Conservation (phyloP, 2,888 invertebrate species). For the Cerastis rubricosa region DNA sequence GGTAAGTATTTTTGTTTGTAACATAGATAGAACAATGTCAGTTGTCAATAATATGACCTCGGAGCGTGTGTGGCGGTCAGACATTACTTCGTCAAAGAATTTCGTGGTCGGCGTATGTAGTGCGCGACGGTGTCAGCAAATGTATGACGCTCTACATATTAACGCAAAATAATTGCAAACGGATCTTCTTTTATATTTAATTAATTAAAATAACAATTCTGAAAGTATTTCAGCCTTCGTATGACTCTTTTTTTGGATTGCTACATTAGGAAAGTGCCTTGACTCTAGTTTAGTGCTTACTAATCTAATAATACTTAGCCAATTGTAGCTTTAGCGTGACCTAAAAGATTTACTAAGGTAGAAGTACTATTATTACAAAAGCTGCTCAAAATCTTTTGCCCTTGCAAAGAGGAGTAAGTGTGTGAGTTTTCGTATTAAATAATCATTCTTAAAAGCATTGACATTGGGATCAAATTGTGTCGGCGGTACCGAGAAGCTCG, state of each 20-base stretch:
- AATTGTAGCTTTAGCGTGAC: constrained; percentile 58
- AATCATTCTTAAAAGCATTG: constrained; percentile 27
- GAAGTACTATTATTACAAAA: constrained; percentile 57
- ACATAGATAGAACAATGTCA: constrained; percentile 85
- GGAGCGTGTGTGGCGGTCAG: constrained; percentile 82
- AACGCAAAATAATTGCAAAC: constrained; percentile 24
- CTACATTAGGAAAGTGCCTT: constrained; percentile 55
- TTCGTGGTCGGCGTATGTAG: constrained; percentile 85
- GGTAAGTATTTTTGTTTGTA: constrained; percentile 72
- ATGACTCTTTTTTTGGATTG: constrained; percentile 44
- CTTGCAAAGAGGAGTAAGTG: constrained; percentile 35
- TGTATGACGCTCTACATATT: constrained; percentile 43
- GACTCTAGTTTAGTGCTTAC: constrained; percentile 47
- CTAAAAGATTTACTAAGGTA: constrained; percentile 55
- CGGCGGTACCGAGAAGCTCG: constrained; percentile 37
- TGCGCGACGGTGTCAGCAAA: constrained; percentile 78
- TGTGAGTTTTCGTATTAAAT: constrained; percentile 15
- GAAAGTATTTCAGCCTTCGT: constrained; percentile 45
- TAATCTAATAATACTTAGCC: constrained; percentile 52
- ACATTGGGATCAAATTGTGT: constrained; percentile 29
- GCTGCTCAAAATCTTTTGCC: constrained; percentile 26
- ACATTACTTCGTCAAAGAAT: constrained; percentile 76
- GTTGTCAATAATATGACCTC: constrained; percentile 88
- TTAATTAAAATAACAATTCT: constrained; percentile 32
- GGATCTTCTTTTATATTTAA: constrained; percentile 23